A percentile compares a stretch with the other conserved stretches of the same genome.
Evolutionary conservation across 2,888 invertebrate species (phyloP).

Genomic region (Chrysopilus asiliformis): DNA sequence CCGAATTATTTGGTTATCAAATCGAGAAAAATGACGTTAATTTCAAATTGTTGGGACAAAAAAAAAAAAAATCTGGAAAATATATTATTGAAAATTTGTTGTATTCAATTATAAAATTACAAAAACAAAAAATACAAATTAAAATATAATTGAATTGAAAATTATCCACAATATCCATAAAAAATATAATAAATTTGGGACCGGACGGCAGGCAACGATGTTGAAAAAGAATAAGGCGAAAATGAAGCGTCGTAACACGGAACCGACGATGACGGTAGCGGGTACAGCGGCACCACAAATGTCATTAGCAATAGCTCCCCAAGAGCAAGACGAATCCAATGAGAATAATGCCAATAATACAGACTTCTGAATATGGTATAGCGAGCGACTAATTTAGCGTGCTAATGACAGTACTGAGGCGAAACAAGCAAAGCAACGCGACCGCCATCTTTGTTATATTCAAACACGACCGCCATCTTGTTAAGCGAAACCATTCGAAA

Average conservation of each 20-base stretch:
- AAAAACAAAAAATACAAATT: conserved; percentile 8
- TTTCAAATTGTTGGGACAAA: too few species aligned
- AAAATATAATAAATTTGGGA: conserved; percentile 18
- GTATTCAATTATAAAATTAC: too few species aligned
- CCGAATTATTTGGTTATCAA: too few species aligned
- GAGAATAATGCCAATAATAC: conserved; percentile 35
- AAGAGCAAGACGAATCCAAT: conserved; percentile 22
- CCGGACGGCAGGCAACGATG: conserved; percentile 84
- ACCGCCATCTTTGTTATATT: too few species aligned
- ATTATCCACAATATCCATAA: conserved; percentile 1
- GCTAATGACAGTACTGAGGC: conserved; percentile 22
- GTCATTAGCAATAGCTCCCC: conserved; percentile 36
- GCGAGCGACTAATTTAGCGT: conserved; percentile 55
- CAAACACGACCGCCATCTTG: too few species aligned
- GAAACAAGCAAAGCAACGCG: too few species aligned
- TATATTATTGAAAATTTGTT: conserved; percentile 3
- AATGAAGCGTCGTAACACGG: conserved; percentile 92
- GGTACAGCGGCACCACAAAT: conserved; percentile 33
- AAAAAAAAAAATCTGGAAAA: conserved; percentile 6
- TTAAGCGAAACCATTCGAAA: too few species aligned
- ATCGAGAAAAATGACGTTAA: too few species aligned
- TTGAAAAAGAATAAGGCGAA: conserved; percentile 95
- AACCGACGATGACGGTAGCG: conserved; percentile 56
- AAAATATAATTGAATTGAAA: conserved; percentile 6
- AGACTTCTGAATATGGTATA: conserved; percentile 59